Conservation (phyloP, 2,888 invertebrate genomes). For the Aromia moschata region DNA sequence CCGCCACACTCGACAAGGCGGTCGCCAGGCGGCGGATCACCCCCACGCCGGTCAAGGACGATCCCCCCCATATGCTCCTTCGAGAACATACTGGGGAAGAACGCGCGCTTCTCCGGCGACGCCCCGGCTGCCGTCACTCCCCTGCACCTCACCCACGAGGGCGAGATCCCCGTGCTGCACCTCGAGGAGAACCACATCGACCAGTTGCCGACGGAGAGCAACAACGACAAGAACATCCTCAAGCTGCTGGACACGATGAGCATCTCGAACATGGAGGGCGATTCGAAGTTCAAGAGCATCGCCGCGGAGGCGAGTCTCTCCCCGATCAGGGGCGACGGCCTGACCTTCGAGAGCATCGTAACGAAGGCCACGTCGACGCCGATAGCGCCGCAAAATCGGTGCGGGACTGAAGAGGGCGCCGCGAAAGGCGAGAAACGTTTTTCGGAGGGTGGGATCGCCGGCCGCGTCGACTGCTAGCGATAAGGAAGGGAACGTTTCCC, state of each 20-base stretch:
- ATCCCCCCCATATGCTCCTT: conserved; percentile 29
- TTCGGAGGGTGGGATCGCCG: too few species aligned
- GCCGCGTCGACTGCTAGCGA: too few species aligned
- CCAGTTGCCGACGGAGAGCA: conserved; percentile 28
- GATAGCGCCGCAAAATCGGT: neutral
- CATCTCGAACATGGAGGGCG: conserved; percentile 33
- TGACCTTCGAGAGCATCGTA: conserved; percentile 8
- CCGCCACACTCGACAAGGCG: conserved; percentile 4
- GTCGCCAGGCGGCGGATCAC: conserved; percentile 30
- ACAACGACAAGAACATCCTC: conserved; percentile 34
- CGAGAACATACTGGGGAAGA: conserved; percentile 32
- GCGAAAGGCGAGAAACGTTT: too few species aligned
- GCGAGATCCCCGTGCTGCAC: conserved; percentile 41
- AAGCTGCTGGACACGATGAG: conserved; percentile 38
- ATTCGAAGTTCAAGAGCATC: conserved; percentile 24
- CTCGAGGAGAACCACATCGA: conserved; percentile 38
- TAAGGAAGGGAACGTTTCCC: too few species aligned
- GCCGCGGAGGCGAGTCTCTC: neutral
- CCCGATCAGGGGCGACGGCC: neutral
- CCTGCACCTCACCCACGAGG: conserved; percentile 36
- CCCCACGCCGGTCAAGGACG: conserved; percentile 29
- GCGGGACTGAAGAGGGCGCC: neutral
- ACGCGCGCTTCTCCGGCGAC: conserved; percentile 5
- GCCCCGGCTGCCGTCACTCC: conserved; percentile 15
- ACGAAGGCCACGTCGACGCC: conserved; percentile 8